A percentile compares a stretch with the other conserved stretches of the same genome.
phyloP scores from a whole-genome alignment of 2,113 vertebrate genomes.

The Psittacula cyanocephala region DNA sequence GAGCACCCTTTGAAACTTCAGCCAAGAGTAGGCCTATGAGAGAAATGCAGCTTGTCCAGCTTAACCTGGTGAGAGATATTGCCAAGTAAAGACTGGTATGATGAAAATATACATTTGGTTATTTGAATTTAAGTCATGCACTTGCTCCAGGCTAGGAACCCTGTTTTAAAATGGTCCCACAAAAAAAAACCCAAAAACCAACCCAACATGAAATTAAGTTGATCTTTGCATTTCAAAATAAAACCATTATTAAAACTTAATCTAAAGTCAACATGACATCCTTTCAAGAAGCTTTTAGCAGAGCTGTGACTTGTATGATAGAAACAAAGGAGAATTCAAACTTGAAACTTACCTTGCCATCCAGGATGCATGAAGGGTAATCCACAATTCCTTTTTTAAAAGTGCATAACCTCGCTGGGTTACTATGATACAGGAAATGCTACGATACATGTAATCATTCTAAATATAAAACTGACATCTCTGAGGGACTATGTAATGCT shows the following conservation, averaged over 20 bases:
- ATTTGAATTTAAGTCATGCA: neutral
- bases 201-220: neutral
- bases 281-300: neutral
- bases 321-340: neutral
- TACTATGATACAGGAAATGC: neutral
- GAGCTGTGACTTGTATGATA: neutral
- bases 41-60: no score
- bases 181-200: neutral
- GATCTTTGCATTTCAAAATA: neutral
- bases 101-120: neutral
- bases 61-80: rapidly evolving
- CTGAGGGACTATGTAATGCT: neutral
- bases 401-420: no score
- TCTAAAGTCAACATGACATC: neutral
- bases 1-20: neutral
- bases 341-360: neutral
- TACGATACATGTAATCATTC: neutral
- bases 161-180: neutral
- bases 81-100: rapidly evolving
- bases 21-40: neutral
- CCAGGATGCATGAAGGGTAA: neutral
- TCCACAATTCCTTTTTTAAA: neutral
- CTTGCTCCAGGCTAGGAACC: neutral
- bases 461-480: no score
- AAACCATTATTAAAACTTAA: neutral